phyloP scores from a whole-genome alignment of 2,797 vertebrate genomes.

The Manis crassicaudata region DNA sequence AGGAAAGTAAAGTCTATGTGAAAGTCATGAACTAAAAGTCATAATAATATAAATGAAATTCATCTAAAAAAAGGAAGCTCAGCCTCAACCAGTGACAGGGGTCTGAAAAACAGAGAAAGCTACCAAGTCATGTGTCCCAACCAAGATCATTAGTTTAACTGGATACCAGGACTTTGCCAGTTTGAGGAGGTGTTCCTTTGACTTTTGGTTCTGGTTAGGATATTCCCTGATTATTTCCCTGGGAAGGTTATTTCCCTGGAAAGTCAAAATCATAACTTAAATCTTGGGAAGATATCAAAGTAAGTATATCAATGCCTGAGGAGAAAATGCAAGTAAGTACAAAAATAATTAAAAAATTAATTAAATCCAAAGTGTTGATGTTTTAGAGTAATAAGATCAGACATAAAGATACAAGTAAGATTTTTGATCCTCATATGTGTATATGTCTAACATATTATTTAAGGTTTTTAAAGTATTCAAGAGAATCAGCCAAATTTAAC shows the following conservation, averaged over 20 bases:
- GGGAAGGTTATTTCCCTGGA: background rate
- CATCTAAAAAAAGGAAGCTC: background rate
- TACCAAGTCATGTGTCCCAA: background rate
- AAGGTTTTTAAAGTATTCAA: slow-evolving; percentile 30
- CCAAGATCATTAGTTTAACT: background rate
- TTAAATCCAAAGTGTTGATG: background rate
- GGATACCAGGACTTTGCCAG: background rate
- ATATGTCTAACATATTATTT: background rate
- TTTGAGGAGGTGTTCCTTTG: background rate
- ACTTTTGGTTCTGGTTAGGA: background rate
- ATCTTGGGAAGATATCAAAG: background rate
- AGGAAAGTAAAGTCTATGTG: background rate
- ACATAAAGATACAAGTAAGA: background rate
- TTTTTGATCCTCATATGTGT: background rate
- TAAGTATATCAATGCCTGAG: background rate
- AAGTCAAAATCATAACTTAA: slow-evolving; percentile 36
- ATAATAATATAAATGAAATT: background rate
- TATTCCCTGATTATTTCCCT: background rate
- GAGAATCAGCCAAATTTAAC: slow-evolving; percentile 24
- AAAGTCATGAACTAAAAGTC: background rate
- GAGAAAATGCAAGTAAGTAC: background rate
- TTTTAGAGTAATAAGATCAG: slow-evolving; percentile 15
- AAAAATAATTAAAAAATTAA: background rate
- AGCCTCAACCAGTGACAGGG: background rate
- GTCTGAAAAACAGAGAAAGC: background rate